These are phyloP conservation scores for Actenoides hombroni DNA, from an alignment of 2,113 vertebrate genomes.

Conservation along the genomic window DNA sequence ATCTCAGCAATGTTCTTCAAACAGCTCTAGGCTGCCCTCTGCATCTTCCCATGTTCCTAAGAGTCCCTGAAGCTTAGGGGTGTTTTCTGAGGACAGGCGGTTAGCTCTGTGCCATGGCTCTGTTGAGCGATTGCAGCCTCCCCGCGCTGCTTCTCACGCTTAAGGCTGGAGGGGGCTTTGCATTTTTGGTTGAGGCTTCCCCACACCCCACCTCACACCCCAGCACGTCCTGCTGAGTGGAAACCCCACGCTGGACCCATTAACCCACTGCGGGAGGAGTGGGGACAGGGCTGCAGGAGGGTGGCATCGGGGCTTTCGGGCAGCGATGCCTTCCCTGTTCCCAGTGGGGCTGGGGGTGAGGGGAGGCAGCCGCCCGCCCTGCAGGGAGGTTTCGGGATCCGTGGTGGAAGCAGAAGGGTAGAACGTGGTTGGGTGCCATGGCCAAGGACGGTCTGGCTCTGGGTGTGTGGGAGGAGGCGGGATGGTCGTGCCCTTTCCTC, in stretches of 20 bases:
- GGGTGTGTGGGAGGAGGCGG: too few species aligned
- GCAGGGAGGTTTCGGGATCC: rapidly evolving
- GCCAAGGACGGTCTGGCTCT: not conserved
- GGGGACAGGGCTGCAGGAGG: not conserved
- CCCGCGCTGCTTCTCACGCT: too few species aligned
- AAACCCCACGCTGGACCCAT: rapidly evolving
- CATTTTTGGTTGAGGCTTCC: not conserved
- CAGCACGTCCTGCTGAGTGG: rapidly evolving
- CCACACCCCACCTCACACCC: rapidly evolving
- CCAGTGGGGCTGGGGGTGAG: not conserved
- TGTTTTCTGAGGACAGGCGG: not conserved
- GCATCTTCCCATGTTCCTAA: not conserved
- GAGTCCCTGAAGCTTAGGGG: not conserved
- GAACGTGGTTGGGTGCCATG: not conserved
- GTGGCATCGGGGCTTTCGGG: rapidly evolving
- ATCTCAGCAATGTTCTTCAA: not conserved
- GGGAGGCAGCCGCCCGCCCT: rapidly evolving
- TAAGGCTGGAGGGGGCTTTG: not conserved
- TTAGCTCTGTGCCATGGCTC: not conserved
- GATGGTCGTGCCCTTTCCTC: not conserved
- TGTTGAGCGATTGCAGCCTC: not conserved
- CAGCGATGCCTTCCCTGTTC: not conserved
- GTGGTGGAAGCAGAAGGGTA: not conserved
- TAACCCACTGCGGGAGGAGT: not conserved
- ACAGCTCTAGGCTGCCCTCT: not conserved